Conservation (phyloP, 2,888 invertebrate genomes). For the Synanthedon myopaeformis region DNA sequence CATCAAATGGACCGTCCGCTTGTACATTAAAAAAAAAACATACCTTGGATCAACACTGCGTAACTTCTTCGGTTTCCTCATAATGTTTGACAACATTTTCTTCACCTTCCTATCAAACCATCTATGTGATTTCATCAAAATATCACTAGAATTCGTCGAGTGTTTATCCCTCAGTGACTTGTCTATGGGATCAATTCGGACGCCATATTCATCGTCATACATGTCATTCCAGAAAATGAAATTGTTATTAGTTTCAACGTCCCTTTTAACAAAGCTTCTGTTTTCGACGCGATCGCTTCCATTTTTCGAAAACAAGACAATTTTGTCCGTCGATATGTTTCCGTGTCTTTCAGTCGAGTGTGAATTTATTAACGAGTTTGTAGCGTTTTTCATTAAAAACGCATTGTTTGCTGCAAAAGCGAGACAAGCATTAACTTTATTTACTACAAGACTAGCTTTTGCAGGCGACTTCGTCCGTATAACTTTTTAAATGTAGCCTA, state of each 20-base stretch:
- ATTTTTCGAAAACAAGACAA: neutral
- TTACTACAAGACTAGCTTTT: neutral
- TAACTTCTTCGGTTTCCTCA: conserved; percentile 9
- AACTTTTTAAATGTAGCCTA: no score
- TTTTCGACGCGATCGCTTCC: conserved; percentile 11
- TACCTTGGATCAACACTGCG: no score
- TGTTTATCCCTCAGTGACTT: conserved; percentile 22
- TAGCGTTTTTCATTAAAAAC: no score
- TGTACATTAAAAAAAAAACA: no score
- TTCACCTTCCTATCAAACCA: conserved; percentile 43
- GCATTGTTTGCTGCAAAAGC: no score
- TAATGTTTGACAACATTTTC: conserved; percentile 22
- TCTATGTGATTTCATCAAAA: conserved; percentile 28
- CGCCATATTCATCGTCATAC: conserved; percentile 53
- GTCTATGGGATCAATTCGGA: conserved; percentile 27
- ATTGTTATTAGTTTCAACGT: conserved; percentile 23
- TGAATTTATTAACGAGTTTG: no score
- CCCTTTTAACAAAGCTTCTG: conserved; percentile 36
- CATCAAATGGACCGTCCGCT: no score
- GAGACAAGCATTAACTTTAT: neutral
- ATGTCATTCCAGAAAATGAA: conserved; percentile 50
- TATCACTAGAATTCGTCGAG: conserved; percentile 15
- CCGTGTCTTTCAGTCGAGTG: no score
- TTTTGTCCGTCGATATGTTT: no score
- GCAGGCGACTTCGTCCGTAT: no score